Conservation (phyloP, 1,140 invertebrate species). For the Frieseomelitta varia region DNA sequence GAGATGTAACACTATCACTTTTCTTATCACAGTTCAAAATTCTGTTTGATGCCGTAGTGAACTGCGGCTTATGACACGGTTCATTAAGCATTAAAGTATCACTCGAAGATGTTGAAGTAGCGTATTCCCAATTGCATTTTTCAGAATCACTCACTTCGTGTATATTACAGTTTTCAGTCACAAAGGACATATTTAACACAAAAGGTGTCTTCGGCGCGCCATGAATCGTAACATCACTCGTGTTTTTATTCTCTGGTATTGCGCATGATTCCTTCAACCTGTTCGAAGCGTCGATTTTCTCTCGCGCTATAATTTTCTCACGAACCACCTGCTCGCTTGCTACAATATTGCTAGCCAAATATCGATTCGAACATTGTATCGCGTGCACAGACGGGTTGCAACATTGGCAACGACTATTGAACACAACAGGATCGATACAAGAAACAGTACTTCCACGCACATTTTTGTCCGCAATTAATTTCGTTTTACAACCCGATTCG, state of each 20-base stretch:
- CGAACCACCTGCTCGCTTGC: neutral
- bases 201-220: neutral
- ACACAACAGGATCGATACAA: conserved; percentile 51
- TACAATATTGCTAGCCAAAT: conserved; percentile 33
- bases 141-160: neutral
- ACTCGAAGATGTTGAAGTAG: neutral
- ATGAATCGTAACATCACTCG: too few species aligned
- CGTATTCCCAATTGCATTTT: neutral
- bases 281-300: neutral
- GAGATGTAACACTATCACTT: neutral
- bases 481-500: neutral
- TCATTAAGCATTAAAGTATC: neutral
- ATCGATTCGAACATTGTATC: conserved; percentile 49
- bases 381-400: neutral
- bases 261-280: neutral
- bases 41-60: neutral
- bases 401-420: conserved; percentile 30
- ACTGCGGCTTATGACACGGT: too few species aligned
- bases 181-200: neutral
- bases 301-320: neutral
- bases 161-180: neutral
- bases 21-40: neutral
- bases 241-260: neutral
- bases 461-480: neutral
- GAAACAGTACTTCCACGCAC: neutral